Base-by-base conservation (phyloP, 2,113 vertebrate genomes). In the Ploceus nigricollis region DNA sequence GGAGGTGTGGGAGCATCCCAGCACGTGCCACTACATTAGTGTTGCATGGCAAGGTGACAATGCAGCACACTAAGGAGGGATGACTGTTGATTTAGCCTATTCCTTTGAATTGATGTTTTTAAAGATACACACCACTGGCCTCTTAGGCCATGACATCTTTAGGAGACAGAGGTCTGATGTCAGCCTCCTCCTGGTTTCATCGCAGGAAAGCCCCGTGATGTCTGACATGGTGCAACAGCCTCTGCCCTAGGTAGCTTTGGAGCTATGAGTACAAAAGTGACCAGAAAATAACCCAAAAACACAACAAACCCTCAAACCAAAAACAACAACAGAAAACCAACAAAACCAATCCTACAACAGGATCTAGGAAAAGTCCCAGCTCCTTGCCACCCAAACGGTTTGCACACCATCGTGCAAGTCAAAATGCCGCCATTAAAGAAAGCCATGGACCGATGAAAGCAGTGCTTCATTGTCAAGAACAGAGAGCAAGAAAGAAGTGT, bases 1-100 rank as follows among this genome's bases (percentile, higher is more conserved):
- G 65, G 39, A 45, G 48, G 21, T 39, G 85, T 92, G 87, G 64
- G 90, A 96, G 80, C 81, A 88, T 94, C 84, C 80, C n/a, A 47
- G 35, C 40, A 23, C 81, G 75, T 94, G 71, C 71, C 24, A 11
- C 25, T 18, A 53, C 72, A 70, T 75, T 80, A 39, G 35, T 70
- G 72, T 78, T 13, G 3, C 63, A 10, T 35, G 33, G 95, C 65
- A 92, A 94, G 31, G 63, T 50, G 84, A 83, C 86, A 88, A 6
- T 64, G 72, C 69, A 82, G n/a, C 87, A 56, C 42, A 33, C 66
- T 90, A 51, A 40, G 83, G 39, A 83, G 25, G 64, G 42, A 23
- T 73, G 87, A 82, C 73, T 87, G 95, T 91, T 96, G 83, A 73
- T 97, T 93, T 94, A 91, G 91, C 70, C 58, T 88, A 61, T 95